Evolutionary conservation across 2,113 vertebrate genomes (phyloP).

Genomic region (Vidua chalybeata): DNA sequence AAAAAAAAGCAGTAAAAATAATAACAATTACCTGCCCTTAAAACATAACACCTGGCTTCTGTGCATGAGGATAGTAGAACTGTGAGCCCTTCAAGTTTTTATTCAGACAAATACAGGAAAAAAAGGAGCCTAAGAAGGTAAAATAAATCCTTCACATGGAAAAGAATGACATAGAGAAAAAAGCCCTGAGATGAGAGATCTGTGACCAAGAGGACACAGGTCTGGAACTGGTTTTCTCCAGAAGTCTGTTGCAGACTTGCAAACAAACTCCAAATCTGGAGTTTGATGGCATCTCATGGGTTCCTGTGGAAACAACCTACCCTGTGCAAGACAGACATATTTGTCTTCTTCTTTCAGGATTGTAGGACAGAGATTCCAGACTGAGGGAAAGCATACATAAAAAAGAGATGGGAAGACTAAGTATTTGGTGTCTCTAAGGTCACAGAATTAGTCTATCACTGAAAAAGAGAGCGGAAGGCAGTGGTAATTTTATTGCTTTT

Average conservation of each 20-base stretch:
- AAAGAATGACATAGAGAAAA: not conserved
- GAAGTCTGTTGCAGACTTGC: not conserved
- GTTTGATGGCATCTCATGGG: not conserved
- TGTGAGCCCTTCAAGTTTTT: not conserved
- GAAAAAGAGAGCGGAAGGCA: not conserved
- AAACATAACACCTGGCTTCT: not conserved
- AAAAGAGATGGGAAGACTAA: not conserved
- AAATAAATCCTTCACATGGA: not conserved
- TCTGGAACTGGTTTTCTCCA: not conserved
- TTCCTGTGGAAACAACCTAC: not conserved
- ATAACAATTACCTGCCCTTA: not conserved
- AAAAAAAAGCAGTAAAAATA: not conserved
- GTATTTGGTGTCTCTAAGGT: not conserved
- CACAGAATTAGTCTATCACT: not conserved
- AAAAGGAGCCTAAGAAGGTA: not conserved
- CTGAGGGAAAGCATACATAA: not conserved
- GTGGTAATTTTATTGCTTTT: not conserved
- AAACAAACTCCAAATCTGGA: not conserved
- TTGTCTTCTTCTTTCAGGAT: not conserved
- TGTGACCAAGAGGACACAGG: fast-evolving
- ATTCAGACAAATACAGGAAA: not conserved
- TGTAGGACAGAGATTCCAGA: not conserved
- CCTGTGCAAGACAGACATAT: not conserved
- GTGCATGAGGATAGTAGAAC: not conserved
- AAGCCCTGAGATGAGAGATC: not conserved